These are phyloP conservation scores for Mystacornis crossleyi DNA, from an alignment of 2,113 vertebrate genomes.

Conservation along the genomic window DNA sequence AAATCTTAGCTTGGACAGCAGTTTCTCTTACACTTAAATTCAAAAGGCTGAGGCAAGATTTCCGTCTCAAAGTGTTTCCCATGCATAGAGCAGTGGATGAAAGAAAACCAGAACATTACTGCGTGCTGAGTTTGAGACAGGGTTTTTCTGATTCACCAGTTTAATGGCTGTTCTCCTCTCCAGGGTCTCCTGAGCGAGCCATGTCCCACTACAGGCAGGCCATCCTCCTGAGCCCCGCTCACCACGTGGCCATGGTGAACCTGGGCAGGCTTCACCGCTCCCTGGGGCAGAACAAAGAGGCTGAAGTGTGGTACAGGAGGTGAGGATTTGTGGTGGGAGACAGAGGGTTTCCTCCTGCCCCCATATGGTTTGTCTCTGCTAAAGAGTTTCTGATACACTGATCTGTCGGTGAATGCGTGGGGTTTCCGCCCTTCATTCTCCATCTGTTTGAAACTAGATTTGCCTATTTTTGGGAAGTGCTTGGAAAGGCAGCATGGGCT, in stretches of 20 bases:
- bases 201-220: conserved; percentile 89
- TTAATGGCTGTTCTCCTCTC: neutral
- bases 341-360: neutral
- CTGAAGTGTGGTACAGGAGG: conserved; percentile 94
- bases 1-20: neutral
- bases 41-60: neutral
- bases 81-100: neutral
- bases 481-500: neutral
- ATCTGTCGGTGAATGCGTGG: neutral
- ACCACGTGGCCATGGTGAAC: conserved; percentile 97
- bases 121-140: neutral
- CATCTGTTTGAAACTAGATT: neutral
- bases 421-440: neutral
- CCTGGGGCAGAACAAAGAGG: conserved; percentile 85
- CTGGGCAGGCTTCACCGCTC: conserved; percentile 92
- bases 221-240: conserved; percentile 86
- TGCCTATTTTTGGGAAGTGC: neutral
- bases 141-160: neutral
- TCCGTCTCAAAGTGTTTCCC: neutral
- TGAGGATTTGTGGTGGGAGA: conserved; percentile 42
- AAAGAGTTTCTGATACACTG: neutral
- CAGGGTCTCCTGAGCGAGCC: conserved; percentile 84
- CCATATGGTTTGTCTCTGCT: neutral
- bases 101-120: neutral
- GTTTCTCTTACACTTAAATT: neutral